Percentiles rank a stretch among this genome's conserved stretches.
These are phyloP conservation scores for Ageneiosus marmoratus DNA, from an alignment of 2,113 vertebrate species.

Conservation along the genomic window DNA sequence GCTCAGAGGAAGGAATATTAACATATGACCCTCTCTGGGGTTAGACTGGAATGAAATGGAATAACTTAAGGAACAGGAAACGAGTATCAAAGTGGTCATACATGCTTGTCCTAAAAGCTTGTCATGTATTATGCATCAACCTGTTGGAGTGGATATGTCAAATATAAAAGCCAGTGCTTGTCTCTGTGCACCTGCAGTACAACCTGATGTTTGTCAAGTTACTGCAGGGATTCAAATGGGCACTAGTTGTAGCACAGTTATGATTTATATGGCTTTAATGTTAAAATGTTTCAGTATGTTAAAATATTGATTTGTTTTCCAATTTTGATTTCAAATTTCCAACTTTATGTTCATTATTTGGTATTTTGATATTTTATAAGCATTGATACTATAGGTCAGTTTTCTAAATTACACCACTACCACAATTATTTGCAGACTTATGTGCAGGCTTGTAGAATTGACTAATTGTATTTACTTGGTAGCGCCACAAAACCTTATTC, in stretches of 20 bases:
- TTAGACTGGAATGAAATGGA: slow-evolving; percentile 40
- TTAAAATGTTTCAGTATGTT: not conserved
- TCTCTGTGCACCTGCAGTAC: slow-evolving; percentile 21
- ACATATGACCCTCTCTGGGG: slow-evolving; percentile 38
- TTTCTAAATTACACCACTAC: not conserved
- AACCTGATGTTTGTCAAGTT: slow-evolving; percentile 14
- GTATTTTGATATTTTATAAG: slow-evolving; percentile 10
- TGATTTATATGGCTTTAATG: not conserved
- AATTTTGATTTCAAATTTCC: not conserved
- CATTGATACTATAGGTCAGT: not conserved
- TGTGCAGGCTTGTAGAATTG: slow-evolving; percentile 11
- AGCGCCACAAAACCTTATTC: slow-evolving; percentile 1
- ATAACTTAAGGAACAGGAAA: slow-evolving; percentile 45
- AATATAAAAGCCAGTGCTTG: slow-evolving; percentile 8
- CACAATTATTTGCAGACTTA: not conserved
- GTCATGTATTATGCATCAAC: slow-evolving; percentile 45
- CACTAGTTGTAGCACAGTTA: not conserved
- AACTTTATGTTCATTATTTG: not conserved
- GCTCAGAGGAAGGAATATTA: slow-evolving; percentile 38
- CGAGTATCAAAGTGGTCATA: slow-evolving; percentile 30
- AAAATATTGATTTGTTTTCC: not conserved
- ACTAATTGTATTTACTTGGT: slow-evolving; percentile 2
- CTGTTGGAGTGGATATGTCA: slow-evolving; percentile 32
- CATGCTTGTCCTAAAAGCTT: slow-evolving; percentile 40
- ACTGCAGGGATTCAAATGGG: not conserved